Percentiles rank a stretch among this genome's conserved stretches.
phyloP scores from a whole-genome alignment of 2,797 vertebrate species.

The Chaunax sp. region DNA sequence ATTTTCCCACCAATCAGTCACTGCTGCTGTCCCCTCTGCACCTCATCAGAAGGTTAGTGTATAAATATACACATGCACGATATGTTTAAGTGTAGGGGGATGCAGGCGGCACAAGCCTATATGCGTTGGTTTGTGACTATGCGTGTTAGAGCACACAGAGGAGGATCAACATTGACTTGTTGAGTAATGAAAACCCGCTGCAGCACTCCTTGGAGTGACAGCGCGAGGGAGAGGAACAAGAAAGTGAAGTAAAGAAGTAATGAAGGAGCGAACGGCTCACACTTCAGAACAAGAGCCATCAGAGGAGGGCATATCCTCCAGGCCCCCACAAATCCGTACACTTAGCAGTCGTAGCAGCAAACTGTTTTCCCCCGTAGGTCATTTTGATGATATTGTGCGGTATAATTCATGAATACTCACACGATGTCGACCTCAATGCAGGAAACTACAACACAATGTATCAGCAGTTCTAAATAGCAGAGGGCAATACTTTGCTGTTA shows the following conservation, averaged over 20 bases:
- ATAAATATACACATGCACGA: neutral
- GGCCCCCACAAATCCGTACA: too few species aligned
- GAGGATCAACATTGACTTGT: slow-evolving; percentile 80
- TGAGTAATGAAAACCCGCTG: slow-evolving; percentile 78
- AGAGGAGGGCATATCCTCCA: too few species aligned
- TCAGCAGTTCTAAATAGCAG: too few species aligned
- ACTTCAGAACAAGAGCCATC: neutral
- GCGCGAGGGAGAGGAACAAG: slow-evolving; percentile 51
- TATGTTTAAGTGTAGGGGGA: neutral
- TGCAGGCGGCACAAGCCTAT: slow-evolving; percentile 37
- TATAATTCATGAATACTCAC: too few species aligned
- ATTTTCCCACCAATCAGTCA: neutral
- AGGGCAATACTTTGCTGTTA: too few species aligned
- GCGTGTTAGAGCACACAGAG: slow-evolving; percentile 55
- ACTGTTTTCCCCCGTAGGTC: too few species aligned
- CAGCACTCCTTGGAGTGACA: slow-evolving; percentile 67
- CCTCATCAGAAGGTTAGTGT: neutral
- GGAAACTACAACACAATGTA: too few species aligned
- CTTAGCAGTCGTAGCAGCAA: too few species aligned
- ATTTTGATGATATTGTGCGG: too few species aligned
- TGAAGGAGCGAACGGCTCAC: slow-evolving; percentile 72
- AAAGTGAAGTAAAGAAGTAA: slow-evolving; percentile 68
- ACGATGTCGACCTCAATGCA: too few species aligned
- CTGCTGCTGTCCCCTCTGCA: neutral
- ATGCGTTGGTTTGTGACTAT: slow-evolving; percentile 19